These are phyloP conservation scores for Leptopterna dolabrata DNA, from an alignment of 2,888 invertebrate species.

Conservation along the genomic window DNA sequence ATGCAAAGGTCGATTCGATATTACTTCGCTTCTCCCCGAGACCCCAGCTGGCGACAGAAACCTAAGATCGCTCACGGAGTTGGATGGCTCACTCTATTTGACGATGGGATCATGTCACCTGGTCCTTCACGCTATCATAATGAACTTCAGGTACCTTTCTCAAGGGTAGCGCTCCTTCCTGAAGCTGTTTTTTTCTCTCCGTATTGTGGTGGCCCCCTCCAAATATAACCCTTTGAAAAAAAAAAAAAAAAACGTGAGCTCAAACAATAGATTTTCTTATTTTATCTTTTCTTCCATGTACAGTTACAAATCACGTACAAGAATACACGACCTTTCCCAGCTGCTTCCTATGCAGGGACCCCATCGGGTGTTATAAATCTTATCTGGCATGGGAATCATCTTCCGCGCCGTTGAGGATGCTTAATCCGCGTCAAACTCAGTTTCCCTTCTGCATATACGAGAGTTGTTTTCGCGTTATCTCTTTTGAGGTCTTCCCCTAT, in stretches of 20 bases:
- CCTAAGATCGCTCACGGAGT: constrained; percentile 2
- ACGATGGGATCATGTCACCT: constrained; percentile 2
- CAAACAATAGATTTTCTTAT: constrained; percentile 5
- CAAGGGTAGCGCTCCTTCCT: not conserved
- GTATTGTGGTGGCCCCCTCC: not conserved
- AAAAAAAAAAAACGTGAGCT: not conserved
- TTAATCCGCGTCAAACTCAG: not conserved
- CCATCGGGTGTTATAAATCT: constrained; percentile 13
- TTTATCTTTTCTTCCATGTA: not conserved
- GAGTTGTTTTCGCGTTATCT: not conserved
- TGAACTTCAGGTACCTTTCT: not conserved
- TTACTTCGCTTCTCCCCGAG: not conserved
- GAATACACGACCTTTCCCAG: not conserved
- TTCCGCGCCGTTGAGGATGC: constrained; percentile 20
- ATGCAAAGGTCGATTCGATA: not conserved
- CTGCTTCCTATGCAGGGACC: not conserved
- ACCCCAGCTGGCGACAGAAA: not conserved
- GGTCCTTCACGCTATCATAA: not conserved
- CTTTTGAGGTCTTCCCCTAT: not conserved
- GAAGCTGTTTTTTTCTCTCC: not conserved
- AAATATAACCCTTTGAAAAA: not conserved
- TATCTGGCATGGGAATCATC: not conserved
- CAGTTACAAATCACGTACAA: constrained; percentile 16
- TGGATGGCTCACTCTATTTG: constrained; percentile 13
- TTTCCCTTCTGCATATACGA: not conserved